A percentile compares a stretch with the other conserved stretches of the same genome.
phyloP scores from a whole-genome alignment of 2,888 invertebrate genomes.

The Ochlodes sylvanus region DNA sequence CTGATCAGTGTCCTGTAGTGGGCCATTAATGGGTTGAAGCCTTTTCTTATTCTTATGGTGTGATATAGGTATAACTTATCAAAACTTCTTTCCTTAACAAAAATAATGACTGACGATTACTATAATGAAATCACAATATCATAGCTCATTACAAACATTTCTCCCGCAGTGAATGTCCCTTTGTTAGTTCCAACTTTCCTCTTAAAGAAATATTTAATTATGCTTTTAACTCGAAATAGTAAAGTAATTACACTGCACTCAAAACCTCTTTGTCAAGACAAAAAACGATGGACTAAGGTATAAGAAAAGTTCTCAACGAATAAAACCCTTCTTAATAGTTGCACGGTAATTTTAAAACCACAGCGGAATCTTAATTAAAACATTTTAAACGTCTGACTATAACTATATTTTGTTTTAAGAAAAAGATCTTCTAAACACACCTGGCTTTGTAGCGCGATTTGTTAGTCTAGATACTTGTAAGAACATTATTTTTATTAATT shows the following conservation, averaged over 20 bases:
- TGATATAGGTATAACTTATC: no score
- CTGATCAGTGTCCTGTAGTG: no score
- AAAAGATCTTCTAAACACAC: slow-evolving; percentile 19
- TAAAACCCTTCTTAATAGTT: slow-evolving; percentile 1
- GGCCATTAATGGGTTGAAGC: no score
- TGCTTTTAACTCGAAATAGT: background rate
- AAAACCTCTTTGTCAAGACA: slow-evolving; percentile 5
- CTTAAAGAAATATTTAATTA: background rate
- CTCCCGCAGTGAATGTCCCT: no score
- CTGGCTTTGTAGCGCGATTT: slow-evolving; percentile 4
- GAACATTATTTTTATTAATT: background rate
- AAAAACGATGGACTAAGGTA: background rate
- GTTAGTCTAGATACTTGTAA: slow-evolving; percentile 9
- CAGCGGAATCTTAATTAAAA: slow-evolving; percentile 26
- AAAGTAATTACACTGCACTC: background rate
- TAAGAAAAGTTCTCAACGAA: background rate
- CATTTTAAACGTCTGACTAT: slow-evolving; percentile 15
- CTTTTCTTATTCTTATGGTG: no score
- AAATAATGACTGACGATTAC: no score
- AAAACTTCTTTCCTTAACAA: no score
- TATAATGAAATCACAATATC: no score
- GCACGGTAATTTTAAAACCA: slow-evolving; percentile 9
- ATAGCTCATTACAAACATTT: no score
- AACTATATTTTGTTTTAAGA: slow-evolving; percentile 24
- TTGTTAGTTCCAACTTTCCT: background rate